phyloP scores from a whole-genome alignment of 2,888 invertebrate species.

The Volucella bombylans region DNA sequence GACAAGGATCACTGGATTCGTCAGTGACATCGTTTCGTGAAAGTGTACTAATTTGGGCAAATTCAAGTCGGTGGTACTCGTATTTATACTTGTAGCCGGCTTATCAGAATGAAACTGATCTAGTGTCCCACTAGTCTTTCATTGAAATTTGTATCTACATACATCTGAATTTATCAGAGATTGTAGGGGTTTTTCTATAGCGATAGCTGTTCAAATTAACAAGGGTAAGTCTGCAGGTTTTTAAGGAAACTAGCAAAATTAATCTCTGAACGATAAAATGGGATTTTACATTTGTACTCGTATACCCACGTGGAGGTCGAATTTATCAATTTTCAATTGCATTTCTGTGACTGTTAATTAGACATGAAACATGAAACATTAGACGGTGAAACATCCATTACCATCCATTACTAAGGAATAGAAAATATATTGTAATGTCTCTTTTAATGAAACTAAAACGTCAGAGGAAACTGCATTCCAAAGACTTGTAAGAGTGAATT shows the following conservation, averaged over 20 bases:
- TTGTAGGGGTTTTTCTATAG: constrained; percentile 1
- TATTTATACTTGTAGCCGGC: neutral
- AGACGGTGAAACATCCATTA: too few relatives aligned
- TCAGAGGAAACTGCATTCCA: too few relatives aligned
- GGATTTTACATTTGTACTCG: neutral
- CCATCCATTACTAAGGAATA: too few relatives aligned
- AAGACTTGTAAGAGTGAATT: too few relatives aligned
- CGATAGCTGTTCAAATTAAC: neutral
- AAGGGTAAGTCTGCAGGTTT: neutral
- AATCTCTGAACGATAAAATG: neutral
- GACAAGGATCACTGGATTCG: neutral
- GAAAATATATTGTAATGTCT: too few relatives aligned
- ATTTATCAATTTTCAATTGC: too few relatives aligned
- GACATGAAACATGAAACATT: too few relatives aligned
- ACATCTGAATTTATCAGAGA: neutral
- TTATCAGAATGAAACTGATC: neutral
- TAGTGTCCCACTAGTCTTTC: neutral
- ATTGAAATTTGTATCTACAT: neutral
- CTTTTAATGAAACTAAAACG: too few relatives aligned
- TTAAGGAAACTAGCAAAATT: too few relatives aligned
- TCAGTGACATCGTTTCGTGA: neutral
- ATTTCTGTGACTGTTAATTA: too few relatives aligned
- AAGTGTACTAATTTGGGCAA: neutral
- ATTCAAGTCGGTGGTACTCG: neutral
- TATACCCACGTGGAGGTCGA: too few relatives aligned